Evolutionary conservation across 2,888 invertebrate genomes (phyloP).

Genomic region (Neria commutata): DNA sequence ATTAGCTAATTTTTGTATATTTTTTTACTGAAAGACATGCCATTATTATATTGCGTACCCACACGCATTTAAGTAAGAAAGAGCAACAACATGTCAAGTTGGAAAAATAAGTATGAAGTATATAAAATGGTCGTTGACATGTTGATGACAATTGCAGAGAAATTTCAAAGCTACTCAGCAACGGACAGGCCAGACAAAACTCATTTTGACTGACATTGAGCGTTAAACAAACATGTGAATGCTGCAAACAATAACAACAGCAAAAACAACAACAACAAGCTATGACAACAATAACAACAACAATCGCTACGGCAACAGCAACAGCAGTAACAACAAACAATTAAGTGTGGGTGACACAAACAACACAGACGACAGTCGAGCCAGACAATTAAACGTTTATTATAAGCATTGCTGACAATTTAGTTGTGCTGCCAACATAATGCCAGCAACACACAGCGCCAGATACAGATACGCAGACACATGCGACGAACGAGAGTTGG

Average conservation of each 20-base stretch:
- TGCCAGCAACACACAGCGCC: too few relatives aligned
- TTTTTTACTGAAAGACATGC: too few relatives aligned
- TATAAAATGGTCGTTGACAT: background rate
- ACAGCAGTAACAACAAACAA: background rate
- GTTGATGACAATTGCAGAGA: conserved; percentile 1
- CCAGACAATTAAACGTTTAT: conserved; percentile 2
- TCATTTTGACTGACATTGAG: background rate
- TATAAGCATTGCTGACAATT: background rate
- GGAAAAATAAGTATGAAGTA: too few relatives aligned
- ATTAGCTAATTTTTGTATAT: too few relatives aligned
- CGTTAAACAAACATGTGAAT: background rate
- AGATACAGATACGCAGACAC: too few relatives aligned
- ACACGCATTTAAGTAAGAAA: too few relatives aligned
- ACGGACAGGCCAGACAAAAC: background rate
- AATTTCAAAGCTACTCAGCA: background rate
- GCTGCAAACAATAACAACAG: background rate
- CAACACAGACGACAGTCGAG: conserved; percentile 3
- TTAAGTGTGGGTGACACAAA: conserved; percentile 1
- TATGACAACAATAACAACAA: background rate
- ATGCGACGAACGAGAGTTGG: too few relatives aligned
- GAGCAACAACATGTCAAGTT: too few relatives aligned
- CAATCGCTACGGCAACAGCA: background rate
- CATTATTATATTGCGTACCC: too few relatives aligned
- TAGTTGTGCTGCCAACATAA: too few relatives aligned
- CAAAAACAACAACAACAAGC: background rate